Percentiles rank a stretch among this genome's conserved stretches.
phyloP scores from a whole-genome alignment of 2,888 invertebrate species.

The Acanthosepion lycidas region DNA sequence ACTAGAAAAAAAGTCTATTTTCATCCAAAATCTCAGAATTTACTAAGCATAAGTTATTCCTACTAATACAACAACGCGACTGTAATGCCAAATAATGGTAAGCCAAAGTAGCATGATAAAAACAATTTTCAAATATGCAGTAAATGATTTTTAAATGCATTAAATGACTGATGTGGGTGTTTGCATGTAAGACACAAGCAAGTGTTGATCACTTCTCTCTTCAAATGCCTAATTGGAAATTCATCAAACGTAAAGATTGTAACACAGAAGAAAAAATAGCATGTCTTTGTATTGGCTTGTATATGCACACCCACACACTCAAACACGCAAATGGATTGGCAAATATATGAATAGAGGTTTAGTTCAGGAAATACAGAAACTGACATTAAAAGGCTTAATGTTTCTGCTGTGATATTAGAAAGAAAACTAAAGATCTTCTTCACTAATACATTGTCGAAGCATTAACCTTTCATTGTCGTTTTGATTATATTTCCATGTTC shows the following conservation, averaged over 20 bases:
- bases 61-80: constrained; percentile 10
- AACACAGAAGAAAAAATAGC: background rate
- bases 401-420: background rate
- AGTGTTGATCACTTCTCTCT: constrained; percentile 33
- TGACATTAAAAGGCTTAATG: background rate
- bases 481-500: background rate
- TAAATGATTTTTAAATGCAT: constrained; percentile 33
- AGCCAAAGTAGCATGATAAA: constrained; percentile 22
- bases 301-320: constrained; percentile 43
- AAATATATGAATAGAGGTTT: background rate
- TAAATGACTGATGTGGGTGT: constrained; percentile 22
- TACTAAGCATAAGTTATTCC: constrained; percentile 33
- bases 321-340: background rate
- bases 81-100: constrained; percentile 11
- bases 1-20: background rate
- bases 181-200: constrained; percentile 10
- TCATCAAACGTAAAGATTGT: background rate
- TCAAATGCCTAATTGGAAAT: background rate
- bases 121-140: constrained; percentile 33
- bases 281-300: background rate
- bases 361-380: background rate
- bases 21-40: constrained; percentile 33
- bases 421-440: background rate
- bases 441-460: constrained; percentile 4
- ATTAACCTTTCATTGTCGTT: background rate